A percentile compares a stretch with the other conserved stretches of the same genome.
phyloP scores from a whole-genome alignment of 2,113 vertebrate genomes.

The Dinomys branickii region DNA sequence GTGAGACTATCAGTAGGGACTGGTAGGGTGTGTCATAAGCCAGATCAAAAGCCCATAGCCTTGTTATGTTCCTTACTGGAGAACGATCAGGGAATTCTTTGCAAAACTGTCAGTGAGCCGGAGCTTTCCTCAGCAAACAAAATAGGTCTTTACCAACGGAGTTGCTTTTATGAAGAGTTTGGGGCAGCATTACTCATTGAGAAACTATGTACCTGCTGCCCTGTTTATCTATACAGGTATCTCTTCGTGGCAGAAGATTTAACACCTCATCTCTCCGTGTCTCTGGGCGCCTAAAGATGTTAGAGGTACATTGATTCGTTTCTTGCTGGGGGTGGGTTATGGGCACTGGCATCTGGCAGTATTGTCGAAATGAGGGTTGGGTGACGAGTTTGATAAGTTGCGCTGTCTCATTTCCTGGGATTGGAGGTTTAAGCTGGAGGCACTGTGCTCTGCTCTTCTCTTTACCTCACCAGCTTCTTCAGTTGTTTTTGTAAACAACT shows the following conservation, averaged over 20 bases:
- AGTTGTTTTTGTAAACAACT: not conserved
- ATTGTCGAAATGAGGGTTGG: not conserved
- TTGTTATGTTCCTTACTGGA: not conserved
- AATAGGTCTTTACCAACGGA: conserved; percentile 41
- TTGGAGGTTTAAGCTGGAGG: not conserved
- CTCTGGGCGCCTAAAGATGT: conserved; percentile 40
- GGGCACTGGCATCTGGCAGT: not conserved
- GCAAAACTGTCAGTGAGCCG: not conserved
- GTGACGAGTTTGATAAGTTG: not conserved
- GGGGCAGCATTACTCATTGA: conserved; percentile 60
- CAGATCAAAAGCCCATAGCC: not conserved
- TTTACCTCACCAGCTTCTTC: not conserved
- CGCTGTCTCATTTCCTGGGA: not conserved
- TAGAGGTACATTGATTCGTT: conserved; percentile 15
- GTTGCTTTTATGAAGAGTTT: conserved; percentile 67
- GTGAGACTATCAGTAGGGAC: not conserved
- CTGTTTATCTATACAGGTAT: conserved; percentile 61
- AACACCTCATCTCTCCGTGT: conserved; percentile 21
- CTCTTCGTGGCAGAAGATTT: conserved; percentile 10
- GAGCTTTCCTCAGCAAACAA: conserved; percentile 1
- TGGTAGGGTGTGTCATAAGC: not conserved
- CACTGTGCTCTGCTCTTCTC: not conserved
- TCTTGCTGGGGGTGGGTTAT: not conserved
- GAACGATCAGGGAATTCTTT: not conserved
- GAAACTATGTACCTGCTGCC: conserved; percentile 34